Evolutionary conservation across 2,113 vertebrate genomes (phyloP).

Genomic region (Menidia beryllina): DNA sequence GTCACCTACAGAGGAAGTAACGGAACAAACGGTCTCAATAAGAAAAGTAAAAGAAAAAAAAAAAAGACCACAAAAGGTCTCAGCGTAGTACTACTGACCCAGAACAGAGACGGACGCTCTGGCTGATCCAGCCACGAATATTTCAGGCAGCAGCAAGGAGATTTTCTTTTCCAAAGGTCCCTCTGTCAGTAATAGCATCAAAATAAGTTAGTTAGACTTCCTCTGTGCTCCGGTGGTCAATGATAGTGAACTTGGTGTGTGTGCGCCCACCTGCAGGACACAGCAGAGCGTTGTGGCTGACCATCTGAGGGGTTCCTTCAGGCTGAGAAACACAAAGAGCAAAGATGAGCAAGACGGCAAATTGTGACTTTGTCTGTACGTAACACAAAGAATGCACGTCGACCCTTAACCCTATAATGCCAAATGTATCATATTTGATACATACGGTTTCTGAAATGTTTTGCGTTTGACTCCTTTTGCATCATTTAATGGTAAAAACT

Average conservation of each 20-base stretch:
- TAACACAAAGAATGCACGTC: too few relatives aligned
- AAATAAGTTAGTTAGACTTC: too few relatives aligned
- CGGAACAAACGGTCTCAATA: neutral
- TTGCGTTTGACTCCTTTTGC: too few relatives aligned
- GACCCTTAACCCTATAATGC: too few relatives aligned
- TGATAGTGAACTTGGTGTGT: too few relatives aligned
- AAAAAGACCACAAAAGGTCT: too few relatives aligned
- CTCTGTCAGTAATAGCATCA: conserved; percentile 28
- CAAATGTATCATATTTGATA: too few relatives aligned
- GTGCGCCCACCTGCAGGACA: conserved; percentile 75
- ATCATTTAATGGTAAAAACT: too few relatives aligned
- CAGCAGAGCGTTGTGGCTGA: conserved; percentile 76
- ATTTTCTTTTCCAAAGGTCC: conserved; percentile 61
- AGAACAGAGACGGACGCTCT: conserved; percentile 83
- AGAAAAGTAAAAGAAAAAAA: too few relatives aligned
- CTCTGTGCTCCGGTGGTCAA: too few relatives aligned
- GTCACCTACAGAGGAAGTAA: conserved; percentile 78
- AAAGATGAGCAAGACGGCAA: neutral
- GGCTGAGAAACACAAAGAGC: conserved; percentile 61
- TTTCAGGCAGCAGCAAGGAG: conserved; percentile 76
- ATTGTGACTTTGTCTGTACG: too few relatives aligned
- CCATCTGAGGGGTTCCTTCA: conserved; percentile 77
- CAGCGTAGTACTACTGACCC: conserved; percentile 70
- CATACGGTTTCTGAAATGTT: too few relatives aligned
- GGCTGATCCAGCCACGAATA: conserved; percentile 82